Conservation (phyloP, 2,888 invertebrate species). For the Leptothorax acervorum region DNA sequence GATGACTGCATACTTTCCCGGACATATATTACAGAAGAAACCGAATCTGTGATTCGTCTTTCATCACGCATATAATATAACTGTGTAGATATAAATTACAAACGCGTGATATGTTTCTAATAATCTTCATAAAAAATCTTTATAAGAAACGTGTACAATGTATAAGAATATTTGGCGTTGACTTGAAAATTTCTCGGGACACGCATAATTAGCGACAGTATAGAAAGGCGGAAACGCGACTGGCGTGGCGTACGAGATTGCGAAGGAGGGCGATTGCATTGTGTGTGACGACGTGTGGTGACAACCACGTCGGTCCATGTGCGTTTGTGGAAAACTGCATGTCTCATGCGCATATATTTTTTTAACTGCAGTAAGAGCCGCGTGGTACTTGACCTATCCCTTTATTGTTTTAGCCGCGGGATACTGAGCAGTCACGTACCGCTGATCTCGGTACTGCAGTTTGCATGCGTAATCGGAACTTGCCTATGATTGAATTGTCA, state of each 20-base stretch:
- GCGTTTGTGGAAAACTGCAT: slow-evolving; percentile 52
- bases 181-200: slow-evolving; percentile 11
- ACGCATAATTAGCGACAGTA: slow-evolving; percentile 67
- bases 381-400: too few species aligned
- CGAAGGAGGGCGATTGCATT: slow-evolving; percentile 56
- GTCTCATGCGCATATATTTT: too few species aligned
- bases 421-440: too few species aligned
- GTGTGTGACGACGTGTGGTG: slow-evolving; percentile 10
- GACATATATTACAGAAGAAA: not conserved
- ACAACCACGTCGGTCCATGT: slow-evolving; percentile 37
- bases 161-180: not conserved
- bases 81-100: not conserved
- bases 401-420: too few species aligned
- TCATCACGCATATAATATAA: not conserved
- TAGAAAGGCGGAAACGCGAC: slow-evolving; percentile 66
- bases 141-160: not conserved
- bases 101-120: not conserved
- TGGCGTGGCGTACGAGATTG: slow-evolving; percentile 44
- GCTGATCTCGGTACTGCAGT: too few species aligned
- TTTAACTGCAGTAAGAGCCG: too few species aligned
- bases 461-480: too few species aligned
- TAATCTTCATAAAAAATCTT: not conserved
- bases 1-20: not conserved
- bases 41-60: not conserved
- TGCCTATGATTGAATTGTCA: too few species aligned